Evolutionary conservation across 1,140 invertebrate genomes (phyloP), one percentile per base, ranked within the genome.

Genomic region (Mya arenaria): DNA sequence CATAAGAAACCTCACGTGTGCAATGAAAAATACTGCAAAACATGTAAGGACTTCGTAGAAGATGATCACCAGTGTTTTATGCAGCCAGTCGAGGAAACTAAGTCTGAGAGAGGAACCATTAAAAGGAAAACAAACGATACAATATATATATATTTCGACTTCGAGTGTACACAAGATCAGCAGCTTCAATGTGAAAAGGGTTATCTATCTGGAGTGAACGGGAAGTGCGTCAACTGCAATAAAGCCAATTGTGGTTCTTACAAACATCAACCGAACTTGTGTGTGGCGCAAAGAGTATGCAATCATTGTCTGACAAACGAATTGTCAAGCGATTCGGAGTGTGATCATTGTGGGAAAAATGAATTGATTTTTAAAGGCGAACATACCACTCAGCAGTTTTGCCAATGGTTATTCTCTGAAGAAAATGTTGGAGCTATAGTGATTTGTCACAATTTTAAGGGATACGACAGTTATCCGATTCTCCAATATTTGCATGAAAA

Each of bases 61-160:
- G 44, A 79, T 55, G 74, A 48, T 10, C 79, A 85, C 62, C 63
- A 71, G 68, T 84, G 83, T 68, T n/a, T n/a, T n/a, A 84, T 84
- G 65, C 72, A 77, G 68, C 62, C 77, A 15, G 65, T 52, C 34
- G 48, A 69, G 17, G 73, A 55, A 25, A 66, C 71, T 17, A 60
- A 55, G n/a, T 36, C 1, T 23, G 69, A 72, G 28, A 44, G n/a
- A n/a, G n/a, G n/a, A n/a, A n/a, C n/a, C n/a, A n/a, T n/a, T n/a
- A n/a, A n/a, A 8, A 60, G 37, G 15, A 65, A 34, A 10, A 10
- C 23, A 23, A 13, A 69, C 4, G 34, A 41, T 10, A 41, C 39
- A 10, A 39, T 13, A 13, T 69, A 69, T 25, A 39, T 69, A 37
- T 69, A 4, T 44, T 69, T 41, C 25, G 37, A 69, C 28, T 69